Conservation (phyloP, 1,140 invertebrate genomes). For the Magallana gigas region DNA sequence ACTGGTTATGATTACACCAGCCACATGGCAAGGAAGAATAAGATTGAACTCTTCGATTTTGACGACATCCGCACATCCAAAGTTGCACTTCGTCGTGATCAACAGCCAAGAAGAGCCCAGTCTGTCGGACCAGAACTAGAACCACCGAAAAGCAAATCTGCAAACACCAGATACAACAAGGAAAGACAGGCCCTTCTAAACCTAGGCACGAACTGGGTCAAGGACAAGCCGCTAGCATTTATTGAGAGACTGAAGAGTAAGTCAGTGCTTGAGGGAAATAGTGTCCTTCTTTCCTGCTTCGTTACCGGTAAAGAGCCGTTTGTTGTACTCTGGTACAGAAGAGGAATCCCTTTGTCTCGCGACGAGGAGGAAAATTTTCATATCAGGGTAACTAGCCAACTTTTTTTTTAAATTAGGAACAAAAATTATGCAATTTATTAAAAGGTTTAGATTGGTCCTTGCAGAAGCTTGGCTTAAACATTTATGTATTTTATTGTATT, state of each 20-base stretch:
- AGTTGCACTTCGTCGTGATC: neutral
- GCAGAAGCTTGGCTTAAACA: neutral
- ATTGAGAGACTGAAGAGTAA: slow-evolving; percentile 55
- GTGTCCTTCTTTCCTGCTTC: slow-evolving; percentile 41
- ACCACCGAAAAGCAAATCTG: neutral
- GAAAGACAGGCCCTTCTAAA: slow-evolving; percentile 51
- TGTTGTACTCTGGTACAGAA: slow-evolving; percentile 49
- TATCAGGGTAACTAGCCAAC: slow-evolving; percentile 45
- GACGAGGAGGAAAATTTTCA: slow-evolving; percentile 53
- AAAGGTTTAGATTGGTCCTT: neutral
- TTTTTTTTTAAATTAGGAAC: neutral
- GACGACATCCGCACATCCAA: neutral
- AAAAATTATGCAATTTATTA: neutral
- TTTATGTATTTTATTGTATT: too few relatives aligned
- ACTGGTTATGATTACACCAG: slow-evolving; percentile 9
- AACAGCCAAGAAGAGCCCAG: neutral
- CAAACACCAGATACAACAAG: slow-evolving; percentile 40
- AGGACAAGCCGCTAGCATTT: slow-evolving; percentile 49
- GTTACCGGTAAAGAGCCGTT: slow-evolving; percentile 53
- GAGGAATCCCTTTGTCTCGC: slow-evolving; percentile 36
- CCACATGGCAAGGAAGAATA: neutral
- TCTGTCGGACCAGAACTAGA: neutral
- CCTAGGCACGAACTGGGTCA: slow-evolving; percentile 43
- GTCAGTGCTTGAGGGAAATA: slow-evolving; percentile 46
- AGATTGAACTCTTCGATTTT: neutral